Conservation (phyloP, 1,140 invertebrate genomes). For the Drosophila carrolli region DNA sequence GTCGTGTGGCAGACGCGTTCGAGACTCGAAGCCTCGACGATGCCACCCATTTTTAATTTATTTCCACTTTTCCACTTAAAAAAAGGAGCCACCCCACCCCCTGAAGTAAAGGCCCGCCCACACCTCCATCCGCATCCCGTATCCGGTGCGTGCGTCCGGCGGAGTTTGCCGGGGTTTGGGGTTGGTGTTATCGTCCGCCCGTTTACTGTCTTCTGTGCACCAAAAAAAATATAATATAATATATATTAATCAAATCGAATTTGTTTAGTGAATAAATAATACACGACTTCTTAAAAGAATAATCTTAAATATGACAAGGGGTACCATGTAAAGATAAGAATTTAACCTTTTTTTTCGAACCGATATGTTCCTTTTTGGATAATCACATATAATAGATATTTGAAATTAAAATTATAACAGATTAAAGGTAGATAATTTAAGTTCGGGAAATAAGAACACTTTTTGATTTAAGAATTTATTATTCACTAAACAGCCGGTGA, state of each 20-base stretch:
- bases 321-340: no score
- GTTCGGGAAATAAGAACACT: no score
- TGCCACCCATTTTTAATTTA: conserved; percentile 83
- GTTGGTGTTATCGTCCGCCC: conserved; percentile 55
- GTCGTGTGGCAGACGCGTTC: conserved; percentile 53
- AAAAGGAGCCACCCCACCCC: conserved; percentile 46
- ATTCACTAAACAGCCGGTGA: no score
- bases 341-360: no score
- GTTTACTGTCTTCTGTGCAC: conserved; percentile 22
- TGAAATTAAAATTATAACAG: not conserved
- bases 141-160: conserved; percentile 80
- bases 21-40: conserved; percentile 39
- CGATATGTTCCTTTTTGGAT: no score
- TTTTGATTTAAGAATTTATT: no score
- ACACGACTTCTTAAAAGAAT: no score
- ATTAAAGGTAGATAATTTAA: no score
- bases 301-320: no score
- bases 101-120: conserved; percentile 12
- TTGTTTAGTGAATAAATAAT: no score
- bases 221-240: conserved; percentile 5
- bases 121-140: conserved; percentile 59
- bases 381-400: no score
- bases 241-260: no score
- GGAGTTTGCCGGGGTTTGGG: conserved; percentile 56
- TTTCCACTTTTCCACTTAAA: conserved; percentile 73